These are phyloP conservation scores for Sinopyrophorus schimmeli DNA, from an alignment of 2,888 invertebrate genomes.

Conservation along the genomic window DNA sequence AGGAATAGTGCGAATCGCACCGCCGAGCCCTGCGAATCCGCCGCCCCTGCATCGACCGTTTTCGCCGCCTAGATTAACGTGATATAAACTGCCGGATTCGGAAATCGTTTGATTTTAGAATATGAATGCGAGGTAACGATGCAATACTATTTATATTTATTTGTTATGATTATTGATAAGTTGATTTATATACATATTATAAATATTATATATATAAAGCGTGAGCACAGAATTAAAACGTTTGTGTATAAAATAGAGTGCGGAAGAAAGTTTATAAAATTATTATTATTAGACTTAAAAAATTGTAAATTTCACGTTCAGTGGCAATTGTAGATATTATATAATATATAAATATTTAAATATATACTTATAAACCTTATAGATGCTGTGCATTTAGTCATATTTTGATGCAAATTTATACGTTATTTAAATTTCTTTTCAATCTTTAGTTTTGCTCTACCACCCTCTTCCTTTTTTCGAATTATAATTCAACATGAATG, in stretches of 20 bases:
- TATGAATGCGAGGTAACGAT: conserved; percentile 28
- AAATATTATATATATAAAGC: conserved; percentile 5
- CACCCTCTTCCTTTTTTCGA: conserved; percentile 2
- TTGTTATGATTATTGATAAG: conserved; percentile 21
- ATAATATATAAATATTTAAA: conserved; percentile 30
- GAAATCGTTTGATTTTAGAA: conserved; percentile 23
- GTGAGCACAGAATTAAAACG: conserved; percentile 23
- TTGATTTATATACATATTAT: too few relatives aligned
- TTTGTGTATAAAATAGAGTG: conserved; percentile 28
- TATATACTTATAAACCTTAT: conserved; percentile 25
- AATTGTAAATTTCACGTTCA: conserved; percentile 31
- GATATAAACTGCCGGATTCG: conserved; percentile 45
- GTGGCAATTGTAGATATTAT: conserved; percentile 37
- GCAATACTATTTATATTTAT: conserved; percentile 31
- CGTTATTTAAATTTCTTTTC: conserved; percentile 2
- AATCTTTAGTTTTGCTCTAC: conserved; percentile 1
- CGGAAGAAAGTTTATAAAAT: conserved; percentile 18
- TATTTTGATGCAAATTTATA: conserved; percentile 24
- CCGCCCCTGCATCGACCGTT: conserved; percentile 54
- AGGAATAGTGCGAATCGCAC: conserved; percentile 53
- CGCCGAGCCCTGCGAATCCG: conserved; percentile 46
- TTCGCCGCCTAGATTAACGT: conserved; percentile 55
- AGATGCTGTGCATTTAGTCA: conserved; percentile 32
- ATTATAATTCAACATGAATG: conserved; percentile 24
- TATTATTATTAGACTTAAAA: conserved; percentile 22